These are phyloP conservation scores for Amblyopsis rosae DNA, from an alignment of 2,113 vertebrate genomes.

Conservation along the genomic window DNA sequence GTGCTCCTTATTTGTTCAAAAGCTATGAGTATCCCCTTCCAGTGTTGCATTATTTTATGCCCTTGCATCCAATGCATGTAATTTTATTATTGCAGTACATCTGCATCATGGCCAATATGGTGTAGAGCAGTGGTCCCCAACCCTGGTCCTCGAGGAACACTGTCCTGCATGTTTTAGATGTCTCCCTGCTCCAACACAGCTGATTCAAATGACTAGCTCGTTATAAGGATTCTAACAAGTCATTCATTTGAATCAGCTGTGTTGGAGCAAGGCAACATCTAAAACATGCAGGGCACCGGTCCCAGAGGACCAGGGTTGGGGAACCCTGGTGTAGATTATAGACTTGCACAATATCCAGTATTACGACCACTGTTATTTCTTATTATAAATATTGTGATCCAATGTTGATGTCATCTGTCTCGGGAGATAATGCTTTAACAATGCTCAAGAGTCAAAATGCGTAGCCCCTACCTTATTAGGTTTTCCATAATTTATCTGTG, in stretches of 20 bases:
- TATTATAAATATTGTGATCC: conserved; percentile 23
- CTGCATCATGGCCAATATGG: conserved; percentile 47
- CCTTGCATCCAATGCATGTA: conserved; percentile 63
- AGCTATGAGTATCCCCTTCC: conserved; percentile 69
- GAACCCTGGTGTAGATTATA: conserved; percentile 55
- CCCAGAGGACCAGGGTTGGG: too few relatives aligned
- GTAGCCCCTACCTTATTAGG: too few relatives aligned
- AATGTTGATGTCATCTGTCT: conserved; percentile 10
- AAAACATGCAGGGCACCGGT: too few relatives aligned
- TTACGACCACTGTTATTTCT: conserved; percentile 24
- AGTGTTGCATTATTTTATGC: conserved; percentile 54
- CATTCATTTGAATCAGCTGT: too few relatives aligned
- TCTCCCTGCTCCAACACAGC: too few relatives aligned
- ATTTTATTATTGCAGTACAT: conserved; percentile 49
- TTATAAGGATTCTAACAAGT: too few relatives aligned
- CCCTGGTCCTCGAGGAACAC: too few relatives aligned
- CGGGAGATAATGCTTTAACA: conserved; percentile 3
- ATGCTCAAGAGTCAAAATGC: not conserved
- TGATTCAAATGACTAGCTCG: too few relatives aligned
- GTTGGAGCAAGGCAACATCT: too few relatives aligned
- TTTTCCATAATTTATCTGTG: too few relatives aligned
- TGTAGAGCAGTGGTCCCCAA: too few relatives aligned
- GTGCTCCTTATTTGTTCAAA: conserved; percentile 53
- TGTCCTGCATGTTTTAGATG: too few relatives aligned
- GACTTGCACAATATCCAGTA: conserved; percentile 40